phyloP scores from a whole-genome alignment of 2,797 vertebrate genomes.

The Melanotaenia nigrans region DNA sequence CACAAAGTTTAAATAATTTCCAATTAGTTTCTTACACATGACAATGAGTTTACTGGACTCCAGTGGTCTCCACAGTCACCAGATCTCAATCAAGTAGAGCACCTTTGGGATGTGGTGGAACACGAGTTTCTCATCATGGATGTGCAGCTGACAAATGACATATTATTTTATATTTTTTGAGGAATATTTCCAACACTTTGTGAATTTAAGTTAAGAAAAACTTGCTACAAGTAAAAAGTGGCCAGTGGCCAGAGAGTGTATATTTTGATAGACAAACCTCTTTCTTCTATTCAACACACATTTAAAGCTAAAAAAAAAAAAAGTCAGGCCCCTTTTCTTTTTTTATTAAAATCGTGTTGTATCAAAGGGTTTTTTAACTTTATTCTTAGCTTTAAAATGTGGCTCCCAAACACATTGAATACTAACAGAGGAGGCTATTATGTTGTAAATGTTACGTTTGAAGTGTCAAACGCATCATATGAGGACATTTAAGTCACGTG shows the following conservation, averaged over 20 bases:
- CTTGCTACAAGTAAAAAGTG: too few relatives aligned
- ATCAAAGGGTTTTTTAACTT: background rate
- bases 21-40: too few relatives aligned
- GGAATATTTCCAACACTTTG: too few relatives aligned
- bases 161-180: too few relatives aligned
- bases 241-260: background rate
- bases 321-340: background rate
- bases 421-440: background rate
- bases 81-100: too few relatives aligned
- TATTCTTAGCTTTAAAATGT: background rate
- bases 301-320: too few relatives aligned
- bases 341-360: background rate
- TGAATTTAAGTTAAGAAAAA: too few relatives aligned
- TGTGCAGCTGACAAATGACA: too few relatives aligned
- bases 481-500: background rate
- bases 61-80: too few relatives aligned
- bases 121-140: background rate
- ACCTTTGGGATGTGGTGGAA: too few relatives aligned
- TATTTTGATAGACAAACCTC: background rate
- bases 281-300: background rate
- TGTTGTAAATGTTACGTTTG: background rate
- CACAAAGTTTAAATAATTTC: too few relatives aligned
- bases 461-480: slow-evolving; percentile 4
- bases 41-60: too few relatives aligned
- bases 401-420: background rate